phyloP scores from a whole-genome alignment of 2,797 vertebrate species.

The Cyclura pinguis region DNA sequence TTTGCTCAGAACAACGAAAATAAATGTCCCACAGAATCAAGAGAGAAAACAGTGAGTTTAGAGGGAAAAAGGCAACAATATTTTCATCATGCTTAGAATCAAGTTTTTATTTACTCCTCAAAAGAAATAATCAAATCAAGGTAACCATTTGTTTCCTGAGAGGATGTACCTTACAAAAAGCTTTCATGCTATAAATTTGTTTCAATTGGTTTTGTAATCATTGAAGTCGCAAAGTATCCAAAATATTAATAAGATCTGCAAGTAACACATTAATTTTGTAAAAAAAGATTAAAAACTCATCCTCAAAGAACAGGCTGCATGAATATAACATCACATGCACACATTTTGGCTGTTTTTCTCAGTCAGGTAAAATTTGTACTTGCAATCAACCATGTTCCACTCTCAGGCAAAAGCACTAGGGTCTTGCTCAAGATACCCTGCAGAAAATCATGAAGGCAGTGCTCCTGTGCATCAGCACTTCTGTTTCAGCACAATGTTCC shows the following conservation, averaged over 20 bases:
- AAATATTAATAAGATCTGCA: neutral
- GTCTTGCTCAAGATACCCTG: neutral
- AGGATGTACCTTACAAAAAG: neutral
- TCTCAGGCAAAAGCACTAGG: too few species aligned
- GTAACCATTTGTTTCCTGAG: neutral
- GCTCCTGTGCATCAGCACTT: rapidly evolving
- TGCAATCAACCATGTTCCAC: neutral
- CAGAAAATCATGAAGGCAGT: neutral
- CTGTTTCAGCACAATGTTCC: neutral
- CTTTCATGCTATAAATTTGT: neutral
- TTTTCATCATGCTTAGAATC: neutral
- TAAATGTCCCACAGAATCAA: neutral
- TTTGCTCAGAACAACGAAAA: too few species aligned
- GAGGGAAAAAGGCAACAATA: neutral
- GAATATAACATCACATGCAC: neutral
- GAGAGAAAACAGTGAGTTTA: neutral
- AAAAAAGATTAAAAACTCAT: slow-evolving; percentile 3
- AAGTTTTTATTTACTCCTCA: neutral
- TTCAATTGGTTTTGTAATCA: neutral
- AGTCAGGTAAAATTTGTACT: neutral
- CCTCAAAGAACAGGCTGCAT: neutral
- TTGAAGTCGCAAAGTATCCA: slow-evolving; percentile 2
- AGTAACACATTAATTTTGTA: slow-evolving; percentile 4
- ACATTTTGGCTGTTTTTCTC: neutral
- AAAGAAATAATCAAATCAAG: slow-evolving; percentile 10